Evolutionary conservation across 2,113 vertebrate species (phyloP), one percentile per base, ranked within the genome.

Genomic region (Eurypyga helias): DNA sequence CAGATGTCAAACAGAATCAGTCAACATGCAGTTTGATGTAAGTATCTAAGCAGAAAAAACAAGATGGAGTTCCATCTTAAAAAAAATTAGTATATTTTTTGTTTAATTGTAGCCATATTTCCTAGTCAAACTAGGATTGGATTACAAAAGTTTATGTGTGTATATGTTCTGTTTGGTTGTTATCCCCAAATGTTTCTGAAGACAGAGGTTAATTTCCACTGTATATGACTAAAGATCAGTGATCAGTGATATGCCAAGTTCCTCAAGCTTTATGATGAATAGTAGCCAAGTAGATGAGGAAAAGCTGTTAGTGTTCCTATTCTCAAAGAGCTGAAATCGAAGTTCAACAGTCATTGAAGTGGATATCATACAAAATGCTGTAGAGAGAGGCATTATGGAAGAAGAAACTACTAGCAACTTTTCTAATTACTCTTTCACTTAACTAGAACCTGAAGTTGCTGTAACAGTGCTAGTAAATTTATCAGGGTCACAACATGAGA

Each of bases 1-100:
- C 34, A 87, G 46, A 31, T 92, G 85, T 96, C 92, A 95, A 65
- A 87, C 11, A 82, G 49, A 89, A 52, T 79, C 86, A 93, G 43
- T 38, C 67, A 92, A 45, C 28, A 52, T 34, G 28, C 7, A 83
- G 25, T 69, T 87, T 87, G 79, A 76, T 52, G 45, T 20, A 85
- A 60, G 43, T 41, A 86, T 72, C 54, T 76, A 55, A 84, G 62
- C 31, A 71, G 13, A 69, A 10, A 41, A 41, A 41, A 41, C 41
- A 41, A 79, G 33, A 61, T n/a, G 16, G 15, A 84, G 17, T 41
- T 89, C 45, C 3, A 48, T 10, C 29, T 55, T 29, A 31, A 62
- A 81, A 88, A 91, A 46, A 1, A 55, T 78, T 64, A 0, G 2
- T 85, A 24, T 48, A 7, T n/a, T 41, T 71, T 46, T 2, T 8